phyloP scores from a whole-genome alignment of 2,888 invertebrate species.

The Leptinotarsa peninsularis region DNA sequence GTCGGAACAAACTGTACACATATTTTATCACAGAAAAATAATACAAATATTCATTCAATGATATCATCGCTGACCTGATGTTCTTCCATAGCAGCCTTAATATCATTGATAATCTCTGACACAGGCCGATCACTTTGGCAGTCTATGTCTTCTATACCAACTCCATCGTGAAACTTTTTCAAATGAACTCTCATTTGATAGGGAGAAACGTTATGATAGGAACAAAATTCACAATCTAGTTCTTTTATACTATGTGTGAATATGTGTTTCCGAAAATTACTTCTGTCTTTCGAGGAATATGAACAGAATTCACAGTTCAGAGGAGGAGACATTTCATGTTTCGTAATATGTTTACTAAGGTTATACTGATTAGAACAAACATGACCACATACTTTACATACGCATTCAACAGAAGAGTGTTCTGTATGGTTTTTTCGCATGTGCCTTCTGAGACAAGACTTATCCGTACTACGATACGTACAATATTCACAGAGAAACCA shows the following conservation, averaged over 20 bases:
- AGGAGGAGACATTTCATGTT: constrained; percentile 33
- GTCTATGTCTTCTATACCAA: constrained; percentile 42
- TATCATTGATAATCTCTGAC: constrained; percentile 32
- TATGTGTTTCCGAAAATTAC: constrained; percentile 55
- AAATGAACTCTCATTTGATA: constrained; percentile 55
- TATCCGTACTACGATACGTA: constrained; percentile 48
- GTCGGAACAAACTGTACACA: neutral
- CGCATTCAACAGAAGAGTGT: constrained; percentile 27
- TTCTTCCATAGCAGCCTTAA: constrained; percentile 25
- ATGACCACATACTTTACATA: constrained; percentile 29
- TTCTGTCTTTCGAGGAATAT: constrained; percentile 54
- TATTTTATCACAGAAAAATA: constrained; percentile 29
- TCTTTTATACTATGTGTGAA: constrained; percentile 55
- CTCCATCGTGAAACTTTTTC: constrained; percentile 51
- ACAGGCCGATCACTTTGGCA: constrained; percentile 37
- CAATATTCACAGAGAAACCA: constrained; percentile 51
- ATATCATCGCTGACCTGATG: neutral
- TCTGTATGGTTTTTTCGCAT: constrained; percentile 39
- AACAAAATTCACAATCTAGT: constrained; percentile 52
- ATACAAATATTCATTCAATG: constrained; percentile 22
- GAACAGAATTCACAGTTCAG: constrained; percentile 51
- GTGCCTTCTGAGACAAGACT: constrained; percentile 45
- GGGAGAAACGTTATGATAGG: constrained; percentile 55
- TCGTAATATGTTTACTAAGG: constrained; percentile 40
- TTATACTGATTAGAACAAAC: constrained; percentile 33